Evolutionary conservation across 2,113 vertebrate genomes (phyloP).

Genomic region (Pterocles burchelli): DNA sequence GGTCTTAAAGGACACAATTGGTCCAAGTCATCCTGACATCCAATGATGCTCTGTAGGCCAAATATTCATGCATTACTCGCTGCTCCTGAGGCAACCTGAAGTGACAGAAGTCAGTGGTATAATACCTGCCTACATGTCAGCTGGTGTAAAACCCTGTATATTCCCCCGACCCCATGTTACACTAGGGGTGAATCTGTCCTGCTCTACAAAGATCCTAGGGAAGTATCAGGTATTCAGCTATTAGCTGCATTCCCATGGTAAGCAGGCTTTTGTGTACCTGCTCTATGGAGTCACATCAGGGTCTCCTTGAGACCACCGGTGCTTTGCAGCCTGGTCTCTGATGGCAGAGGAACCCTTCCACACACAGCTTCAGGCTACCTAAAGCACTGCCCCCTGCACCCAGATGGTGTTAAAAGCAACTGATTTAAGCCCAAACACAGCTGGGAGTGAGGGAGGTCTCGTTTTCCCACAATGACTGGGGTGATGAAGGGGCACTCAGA

Average conservation of each 20-base stretch:
- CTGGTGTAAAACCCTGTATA: rapidly evolving
- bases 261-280: neutral
- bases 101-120: neutral
- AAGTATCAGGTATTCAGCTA: no score
- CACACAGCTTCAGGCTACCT: neutral
- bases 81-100: neutral
- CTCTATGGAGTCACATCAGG: neutral
- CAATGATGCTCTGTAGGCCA: neutral
- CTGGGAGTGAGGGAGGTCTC: neutral
- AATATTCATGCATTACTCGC: neutral
- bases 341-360: neutral
- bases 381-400: neutral
- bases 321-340: neutral
- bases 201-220: neutral
- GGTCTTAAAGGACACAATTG: neutral
- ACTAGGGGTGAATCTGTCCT: neutral
- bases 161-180: neutral
- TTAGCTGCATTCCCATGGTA: neutral
- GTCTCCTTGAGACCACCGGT: neutral
- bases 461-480: neutral
- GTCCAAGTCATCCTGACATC: neutral
- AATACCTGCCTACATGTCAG: neutral
- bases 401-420: neutral
- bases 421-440: neutral
- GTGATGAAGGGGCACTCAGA: neutral